Conservation (phyloP, 2,888 invertebrate species). For the Anodontia alba region DNA sequence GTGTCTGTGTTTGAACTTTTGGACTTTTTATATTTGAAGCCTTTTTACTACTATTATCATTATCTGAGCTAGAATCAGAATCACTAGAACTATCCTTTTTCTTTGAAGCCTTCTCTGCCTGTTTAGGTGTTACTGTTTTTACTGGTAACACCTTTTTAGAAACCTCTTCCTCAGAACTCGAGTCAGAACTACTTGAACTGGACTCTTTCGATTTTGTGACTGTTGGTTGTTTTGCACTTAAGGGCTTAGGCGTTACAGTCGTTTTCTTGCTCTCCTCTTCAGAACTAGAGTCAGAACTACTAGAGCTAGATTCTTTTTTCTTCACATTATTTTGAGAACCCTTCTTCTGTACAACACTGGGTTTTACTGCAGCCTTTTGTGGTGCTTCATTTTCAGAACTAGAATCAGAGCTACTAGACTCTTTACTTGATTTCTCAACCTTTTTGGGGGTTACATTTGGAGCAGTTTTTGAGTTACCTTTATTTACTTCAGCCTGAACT, state of each 20-base stretch:
- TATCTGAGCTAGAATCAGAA: slow-evolving; percentile 48
- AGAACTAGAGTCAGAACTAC: slow-evolving; percentile 45
- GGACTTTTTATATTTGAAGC: not conserved
- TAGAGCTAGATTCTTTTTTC: slow-evolving; percentile 45
- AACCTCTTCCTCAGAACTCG: slow-evolving; percentile 59
- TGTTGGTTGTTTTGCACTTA: slow-evolving; percentile 20
- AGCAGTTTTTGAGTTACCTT: not conserved
- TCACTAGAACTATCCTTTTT: slow-evolving; percentile 33
- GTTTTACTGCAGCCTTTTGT: slow-evolving; percentile 8
- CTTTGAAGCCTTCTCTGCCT: slow-evolving; percentile 10
- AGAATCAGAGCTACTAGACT: slow-evolving; percentile 32
- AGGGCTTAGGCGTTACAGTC: slow-evolving; percentile 19
- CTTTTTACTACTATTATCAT: slow-evolving; percentile 35
- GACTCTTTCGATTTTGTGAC: slow-evolving; percentile 30
- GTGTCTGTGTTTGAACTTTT: slow-evolving; percentile 18
- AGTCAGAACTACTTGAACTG: slow-evolving; percentile 40
- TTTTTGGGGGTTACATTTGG: not conserved
- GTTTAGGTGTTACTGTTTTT: slow-evolving; percentile 12
- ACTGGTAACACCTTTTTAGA: slow-evolving; percentile 26
- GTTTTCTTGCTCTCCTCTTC: slow-evolving; percentile 33
- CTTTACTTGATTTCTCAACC: slow-evolving; percentile 3
- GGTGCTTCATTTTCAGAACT: slow-evolving; percentile 36
- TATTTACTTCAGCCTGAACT: not conserved
- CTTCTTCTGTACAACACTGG: slow-evolving; percentile 32
- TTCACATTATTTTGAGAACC: slow-evolving; percentile 26